Base-by-base conservation (phyloP, 2,797 vertebrate genomes). In the Poeciliopsis turneri region DNA sequence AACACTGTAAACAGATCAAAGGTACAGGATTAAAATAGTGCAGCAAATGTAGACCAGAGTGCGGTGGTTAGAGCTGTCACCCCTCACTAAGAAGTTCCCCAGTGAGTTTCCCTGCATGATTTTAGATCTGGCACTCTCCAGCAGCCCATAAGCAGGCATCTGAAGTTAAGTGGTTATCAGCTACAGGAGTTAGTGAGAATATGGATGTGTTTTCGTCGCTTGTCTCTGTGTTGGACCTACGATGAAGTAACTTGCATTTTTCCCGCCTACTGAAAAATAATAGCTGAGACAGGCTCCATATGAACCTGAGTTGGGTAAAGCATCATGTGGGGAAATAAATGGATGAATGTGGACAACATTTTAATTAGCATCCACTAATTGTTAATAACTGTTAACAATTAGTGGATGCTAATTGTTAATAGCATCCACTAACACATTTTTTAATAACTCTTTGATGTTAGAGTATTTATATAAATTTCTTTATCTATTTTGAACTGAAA, bases 1-100 rank as follows among this genome's bases (percentile, higher is more conserved):
- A 79, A 81, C 41, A n/a, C 25, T 76, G 30, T 64, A 78, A 80
- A 85, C 69, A 74, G 47, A 78, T 80, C 9, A 77, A 59, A 72
- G 66, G n/a, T 69, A 64, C 0, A 25, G 6, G 25, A 13, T 61
- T 20, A 66, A 72, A 70, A 69, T 6, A 77, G 28, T 49, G 72
- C 15, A 28, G 9, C 18, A 43, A 69, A 43, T n/a, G 39, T 43
- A 69, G 39, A 43, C 39, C 20, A 11, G 43, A 39, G 73, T 70
- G 13, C 30, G 7, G 69, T 72, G 13, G 49, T 39, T 36, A 55
- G 51, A 39, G 5, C 49, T 55, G 39, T 45, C 73, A 59, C 53
- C 15, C 43, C 41, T 18, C 55, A 45, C 53, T 43, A 75, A 43
- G 39, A 28, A 41, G 20, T 68, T 68, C 64, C 20, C 18, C 73